Conservation (phyloP, 2,113 vertebrate species). For the Sterrhoptilus dennistouni region DNA sequence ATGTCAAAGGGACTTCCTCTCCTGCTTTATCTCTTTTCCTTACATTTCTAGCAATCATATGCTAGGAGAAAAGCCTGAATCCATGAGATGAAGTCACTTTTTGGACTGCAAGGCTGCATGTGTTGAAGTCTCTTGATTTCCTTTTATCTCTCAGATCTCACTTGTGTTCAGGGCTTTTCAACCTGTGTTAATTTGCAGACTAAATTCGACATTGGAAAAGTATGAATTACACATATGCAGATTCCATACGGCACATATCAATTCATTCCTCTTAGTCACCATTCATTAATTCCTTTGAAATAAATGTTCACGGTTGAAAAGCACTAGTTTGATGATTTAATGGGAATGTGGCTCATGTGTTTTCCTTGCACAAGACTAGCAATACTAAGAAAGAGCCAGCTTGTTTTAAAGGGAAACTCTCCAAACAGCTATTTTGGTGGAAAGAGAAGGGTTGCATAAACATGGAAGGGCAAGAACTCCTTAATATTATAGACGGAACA, state of each 20-base stretch:
- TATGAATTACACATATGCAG: background rate
- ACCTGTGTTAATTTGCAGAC: background rate
- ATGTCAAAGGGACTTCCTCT: background rate
- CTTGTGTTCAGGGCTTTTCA: background rate
- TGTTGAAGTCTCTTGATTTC: background rate
- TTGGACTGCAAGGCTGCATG: background rate
- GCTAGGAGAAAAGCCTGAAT: background rate
- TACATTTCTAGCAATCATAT: background rate
- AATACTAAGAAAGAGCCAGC: background rate
- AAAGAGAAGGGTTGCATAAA: background rate
- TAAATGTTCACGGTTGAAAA: background rate
- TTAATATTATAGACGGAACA: background rate
- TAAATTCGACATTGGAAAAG: background rate
- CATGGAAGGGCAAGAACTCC: background rate
- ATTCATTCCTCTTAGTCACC: background rate
- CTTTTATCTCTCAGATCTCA: background rate
- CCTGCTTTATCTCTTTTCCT: background rate
- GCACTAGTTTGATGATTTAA: background rate
- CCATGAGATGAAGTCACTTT: background rate
- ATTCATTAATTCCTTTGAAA: conserved; percentile 1
- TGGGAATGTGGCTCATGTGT: background rate
- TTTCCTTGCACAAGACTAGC: background rate
- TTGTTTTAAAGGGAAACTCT: background rate
- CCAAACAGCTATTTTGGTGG: background rate
- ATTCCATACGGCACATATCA: background rate